Conservation (phyloP, 2,888 invertebrate genomes). For the Lamellibrachia satsuma region DNA sequence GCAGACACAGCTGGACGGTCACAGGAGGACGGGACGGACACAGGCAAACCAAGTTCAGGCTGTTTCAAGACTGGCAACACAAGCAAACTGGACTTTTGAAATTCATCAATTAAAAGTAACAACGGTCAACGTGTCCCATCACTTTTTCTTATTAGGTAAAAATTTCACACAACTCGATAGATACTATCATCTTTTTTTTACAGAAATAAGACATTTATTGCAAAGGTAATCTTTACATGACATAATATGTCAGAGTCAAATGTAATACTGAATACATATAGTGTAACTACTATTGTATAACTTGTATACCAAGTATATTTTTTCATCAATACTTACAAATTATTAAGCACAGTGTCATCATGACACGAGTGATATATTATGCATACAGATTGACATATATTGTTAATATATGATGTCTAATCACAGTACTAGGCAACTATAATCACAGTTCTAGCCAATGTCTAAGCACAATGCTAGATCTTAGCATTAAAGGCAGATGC, state of each 20-base stretch:
- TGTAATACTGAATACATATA: background rate
- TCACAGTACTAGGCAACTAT: background rate
- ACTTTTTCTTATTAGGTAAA: background rate
- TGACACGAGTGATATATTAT: background rate
- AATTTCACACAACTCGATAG: background rate
- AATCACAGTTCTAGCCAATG: background rate
- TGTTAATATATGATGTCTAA: background rate
- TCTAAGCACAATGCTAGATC: background rate
- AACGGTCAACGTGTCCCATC: background rate
- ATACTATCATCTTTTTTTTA: background rate
- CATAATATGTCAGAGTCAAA: background rate
- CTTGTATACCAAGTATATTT: background rate
- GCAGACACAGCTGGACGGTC: slow-evolving; percentile 58
- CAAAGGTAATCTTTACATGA: slow-evolving; percentile 3
- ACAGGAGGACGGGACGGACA: slow-evolving; percentile 53
- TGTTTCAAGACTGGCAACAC: slow-evolving; percentile 31
- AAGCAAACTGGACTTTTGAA: slow-evolving; percentile 49
- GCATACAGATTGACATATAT: background rate
- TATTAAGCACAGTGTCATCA: background rate
- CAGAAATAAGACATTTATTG: slow-evolving; percentile 12
- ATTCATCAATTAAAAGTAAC: background rate
- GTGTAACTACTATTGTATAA: background rate
- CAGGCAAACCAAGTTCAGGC: slow-evolving; percentile 31
- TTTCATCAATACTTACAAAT: slow-evolving; percentile 13
- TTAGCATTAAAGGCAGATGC: background rate